These are phyloP conservation scores for Ophioninae sp. DNA, from an alignment of 2,888 invertebrate species.

Conservation along the genomic window DNA sequence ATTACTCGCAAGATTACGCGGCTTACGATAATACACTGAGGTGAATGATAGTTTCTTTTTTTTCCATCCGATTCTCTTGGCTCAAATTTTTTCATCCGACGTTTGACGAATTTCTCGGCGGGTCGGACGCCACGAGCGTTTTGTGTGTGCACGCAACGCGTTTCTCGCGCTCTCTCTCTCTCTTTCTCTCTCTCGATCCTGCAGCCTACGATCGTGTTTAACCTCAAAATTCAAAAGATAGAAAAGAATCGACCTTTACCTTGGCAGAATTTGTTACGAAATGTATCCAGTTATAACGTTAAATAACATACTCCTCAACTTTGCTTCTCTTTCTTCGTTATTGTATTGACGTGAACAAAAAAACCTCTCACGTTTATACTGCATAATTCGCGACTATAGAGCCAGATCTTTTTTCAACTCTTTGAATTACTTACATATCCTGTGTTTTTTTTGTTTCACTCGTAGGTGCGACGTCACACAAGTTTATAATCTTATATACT, in stretches of 20 bases:
- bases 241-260: conserved; percentile 14
- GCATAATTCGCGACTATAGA: background rate
- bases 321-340: background rate
- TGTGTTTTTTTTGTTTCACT: conserved; percentile 80
- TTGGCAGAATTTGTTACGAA: conserved; percentile 7
- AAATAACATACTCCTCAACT: background rate
- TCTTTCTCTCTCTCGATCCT: background rate
- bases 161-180: conserved; percentile 23
- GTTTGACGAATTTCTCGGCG: background rate
- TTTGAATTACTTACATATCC: conserved; percentile 66
- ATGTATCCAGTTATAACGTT: background rate
- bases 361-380: background rate
- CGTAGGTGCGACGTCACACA: conserved; percentile 79
- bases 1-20: conserved; percentile 56
- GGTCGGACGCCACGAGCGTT: conserved; percentile 33
- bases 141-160: conserved; percentile 23
- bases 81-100: background rate
- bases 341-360: background rate
- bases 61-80: background rate
- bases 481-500: conserved; percentile 67
- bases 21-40: conserved; percentile 55
- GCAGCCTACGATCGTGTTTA: conserved; percentile 18
- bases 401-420: conserved; percentile 57
- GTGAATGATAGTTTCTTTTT: conserved; percentile 50
- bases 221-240: conserved; percentile 43